Conservation (phyloP, 1,140 invertebrate genomes). For the Idris sp. region DNA sequence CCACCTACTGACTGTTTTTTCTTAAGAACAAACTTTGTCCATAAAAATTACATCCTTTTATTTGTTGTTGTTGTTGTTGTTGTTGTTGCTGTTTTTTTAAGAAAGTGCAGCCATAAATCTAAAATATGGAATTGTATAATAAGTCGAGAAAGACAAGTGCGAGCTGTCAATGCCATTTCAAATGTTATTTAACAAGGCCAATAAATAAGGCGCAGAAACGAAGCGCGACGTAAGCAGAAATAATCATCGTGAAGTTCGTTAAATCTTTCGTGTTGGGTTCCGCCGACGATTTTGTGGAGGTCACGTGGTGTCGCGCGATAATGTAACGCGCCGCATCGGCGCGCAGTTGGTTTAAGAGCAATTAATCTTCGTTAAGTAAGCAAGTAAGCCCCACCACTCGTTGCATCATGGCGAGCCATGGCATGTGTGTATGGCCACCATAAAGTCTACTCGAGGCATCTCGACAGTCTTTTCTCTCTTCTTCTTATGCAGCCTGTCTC, state of each 20-base stretch:
- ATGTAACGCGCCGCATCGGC: constrained; percentile 66
- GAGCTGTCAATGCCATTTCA: constrained; percentile 48
- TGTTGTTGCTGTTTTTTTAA: no score
- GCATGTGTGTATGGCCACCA: constrained; percentile 56
- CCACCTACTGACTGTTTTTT: no score
- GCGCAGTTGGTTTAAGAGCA: constrained; percentile 72
- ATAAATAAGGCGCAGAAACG: constrained; percentile 61
- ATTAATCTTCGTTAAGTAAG: constrained; percentile 74
- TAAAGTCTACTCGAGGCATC: constrained; percentile 62
- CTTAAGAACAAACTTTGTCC: no score
- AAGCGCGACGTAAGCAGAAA: constrained; percentile 63
- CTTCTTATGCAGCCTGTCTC: constrained; percentile 32
- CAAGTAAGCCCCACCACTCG: constrained; percentile 54
- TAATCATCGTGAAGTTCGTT: constrained; percentile 63
- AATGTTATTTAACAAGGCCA: constrained; percentile 61
- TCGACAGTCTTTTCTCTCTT: constrained; percentile 40
- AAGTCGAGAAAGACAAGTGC: constrained; percentile 40
- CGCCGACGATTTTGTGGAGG: constrained; percentile 68
- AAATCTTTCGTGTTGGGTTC: constrained; percentile 57
- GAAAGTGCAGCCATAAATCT: no score
- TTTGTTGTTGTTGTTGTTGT: no score
- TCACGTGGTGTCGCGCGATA: constrained; percentile 70
- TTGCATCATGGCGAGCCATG: constrained; percentile 56
- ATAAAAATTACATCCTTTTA: no score
- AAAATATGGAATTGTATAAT: no score